Evolutionary conservation across 2,888 invertebrate species (phyloP).

Genomic region (Clusia tigrina): DNA sequence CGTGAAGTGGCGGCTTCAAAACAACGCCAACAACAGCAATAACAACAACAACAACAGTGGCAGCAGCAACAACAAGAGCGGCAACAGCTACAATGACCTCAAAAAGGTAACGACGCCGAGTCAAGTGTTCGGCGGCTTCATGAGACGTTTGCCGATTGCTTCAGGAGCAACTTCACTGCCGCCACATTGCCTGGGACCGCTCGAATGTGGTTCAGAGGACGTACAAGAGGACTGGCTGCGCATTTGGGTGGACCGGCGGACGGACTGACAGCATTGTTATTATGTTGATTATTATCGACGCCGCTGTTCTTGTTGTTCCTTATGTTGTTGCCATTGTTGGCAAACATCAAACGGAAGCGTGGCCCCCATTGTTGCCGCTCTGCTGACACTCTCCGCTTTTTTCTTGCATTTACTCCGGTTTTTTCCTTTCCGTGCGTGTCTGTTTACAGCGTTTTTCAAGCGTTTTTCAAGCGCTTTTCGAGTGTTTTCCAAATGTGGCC

Average conservation of each 20-base stretch:
- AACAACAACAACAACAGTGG: background rate
- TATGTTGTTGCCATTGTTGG: background rate
- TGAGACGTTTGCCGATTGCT: background rate
- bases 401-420: no score
- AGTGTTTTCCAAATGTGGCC: no score
- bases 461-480: slow-evolving; percentile 8
- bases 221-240: background rate
- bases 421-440: background rate
- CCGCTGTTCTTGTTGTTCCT: background rate
- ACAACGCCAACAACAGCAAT: background rate
- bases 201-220: no score
- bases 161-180: background rate
- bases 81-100: background rate
- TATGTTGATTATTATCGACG: background rate
- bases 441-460: slow-evolving; percentile 1
- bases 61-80: background rate
- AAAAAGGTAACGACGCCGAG: background rate
- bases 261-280: background rate
- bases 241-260: background rate
- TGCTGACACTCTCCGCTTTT: slow-evolving; percentile 1
- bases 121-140: background rate
- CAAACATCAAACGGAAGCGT: slow-evolving; percentile 8
- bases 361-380: background rate
- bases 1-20: background rate
- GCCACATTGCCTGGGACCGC: background rate